Evolutionary conservation across 2,797 vertebrate genomes (phyloP).

Genomic region (Leptoclinus maculatus): DNA sequence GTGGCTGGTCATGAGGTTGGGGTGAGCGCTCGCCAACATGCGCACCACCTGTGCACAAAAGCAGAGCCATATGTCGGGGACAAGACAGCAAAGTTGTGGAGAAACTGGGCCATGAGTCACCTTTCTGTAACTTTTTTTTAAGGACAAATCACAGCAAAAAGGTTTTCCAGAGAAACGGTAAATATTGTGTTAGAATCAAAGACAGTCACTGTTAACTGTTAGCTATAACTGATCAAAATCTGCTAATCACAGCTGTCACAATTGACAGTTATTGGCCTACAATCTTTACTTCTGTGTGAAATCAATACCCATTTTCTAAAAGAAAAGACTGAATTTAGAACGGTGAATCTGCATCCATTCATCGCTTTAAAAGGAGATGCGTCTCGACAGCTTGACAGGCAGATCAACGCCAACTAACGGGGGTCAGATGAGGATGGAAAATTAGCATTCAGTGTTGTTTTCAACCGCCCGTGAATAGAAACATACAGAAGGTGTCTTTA

Average conservation of each 20-base stretch:
- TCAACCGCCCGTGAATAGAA: not conserved
- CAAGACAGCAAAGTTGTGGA: not conserved
- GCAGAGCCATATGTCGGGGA: not conserved
- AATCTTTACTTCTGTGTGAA: not conserved
- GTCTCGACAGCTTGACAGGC: not conserved
- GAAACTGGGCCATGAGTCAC: not conserved
- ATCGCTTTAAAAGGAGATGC: no score
- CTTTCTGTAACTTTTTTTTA: not conserved
- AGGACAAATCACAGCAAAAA: not conserved
- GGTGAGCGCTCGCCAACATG: slow-evolving; percentile 94
- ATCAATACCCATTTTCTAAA: not conserved
- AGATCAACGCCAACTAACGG: no score
- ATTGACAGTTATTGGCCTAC: no score
- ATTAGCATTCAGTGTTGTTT: not conserved
- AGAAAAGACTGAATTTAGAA: no score
- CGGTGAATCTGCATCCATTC: no score
- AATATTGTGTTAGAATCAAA: not conserved
- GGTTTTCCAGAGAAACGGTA: not conserved
- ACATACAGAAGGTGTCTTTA: not conserved
- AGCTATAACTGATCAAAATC: no score
- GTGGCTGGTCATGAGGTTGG: slow-evolving; percentile 93
- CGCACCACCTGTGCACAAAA: slow-evolving; percentile 86
- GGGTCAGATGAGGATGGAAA: not conserved
- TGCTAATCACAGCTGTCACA: no score
- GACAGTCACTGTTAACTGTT: not conserved